phyloP scores from a whole-genome alignment of 1,140 invertebrate species.

The Pygmarrhopalites habei region DNA sequence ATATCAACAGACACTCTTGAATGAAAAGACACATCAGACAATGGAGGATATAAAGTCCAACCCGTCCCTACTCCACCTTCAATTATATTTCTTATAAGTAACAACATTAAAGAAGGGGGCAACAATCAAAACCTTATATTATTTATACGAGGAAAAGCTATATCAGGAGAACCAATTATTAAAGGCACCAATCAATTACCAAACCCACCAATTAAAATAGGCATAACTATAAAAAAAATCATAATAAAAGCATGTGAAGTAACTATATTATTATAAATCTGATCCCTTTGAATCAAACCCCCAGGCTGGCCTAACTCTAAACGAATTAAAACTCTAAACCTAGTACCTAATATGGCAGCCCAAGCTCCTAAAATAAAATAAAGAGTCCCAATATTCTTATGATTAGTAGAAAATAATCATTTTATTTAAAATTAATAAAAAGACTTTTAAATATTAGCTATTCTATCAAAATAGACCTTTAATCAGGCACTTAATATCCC shows the following conservation, averaged over 20 bases:
- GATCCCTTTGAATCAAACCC: conserved; percentile 53
- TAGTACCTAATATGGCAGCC: conserved; percentile 56
- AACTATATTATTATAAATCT: conserved; percentile 64
- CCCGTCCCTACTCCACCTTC: conserved; percentile 55
- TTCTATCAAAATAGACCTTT: conserved; percentile 13
- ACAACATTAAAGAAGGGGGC: conserved; percentile 53
- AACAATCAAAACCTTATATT: conserved; percentile 70
- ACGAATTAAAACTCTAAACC: conserved; percentile 59
- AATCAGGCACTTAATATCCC: conserved; percentile 52
- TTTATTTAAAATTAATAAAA: background rate
- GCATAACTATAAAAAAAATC: conserved; percentile 75
- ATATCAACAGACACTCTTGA: conserved; percentile 56
- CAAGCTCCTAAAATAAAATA: conserved; percentile 61
- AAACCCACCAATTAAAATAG: conserved; percentile 68
- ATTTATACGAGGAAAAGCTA: conserved; percentile 68
- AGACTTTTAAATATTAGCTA: background rate
- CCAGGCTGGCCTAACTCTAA: conserved; percentile 56
- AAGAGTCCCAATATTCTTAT: conserved; percentile 56
- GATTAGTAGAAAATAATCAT: conserved; percentile 45
- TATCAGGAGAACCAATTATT: conserved; percentile 63
- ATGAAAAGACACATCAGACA: conserved; percentile 53
- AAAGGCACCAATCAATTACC: conserved; percentile 67
- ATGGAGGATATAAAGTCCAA: conserved; percentile 62
- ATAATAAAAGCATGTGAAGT: conserved; percentile 67
- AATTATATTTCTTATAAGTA: conserved; percentile 52